Conservation (phyloP, 2,888 invertebrate genomes). For the Amiota communis region DNA sequence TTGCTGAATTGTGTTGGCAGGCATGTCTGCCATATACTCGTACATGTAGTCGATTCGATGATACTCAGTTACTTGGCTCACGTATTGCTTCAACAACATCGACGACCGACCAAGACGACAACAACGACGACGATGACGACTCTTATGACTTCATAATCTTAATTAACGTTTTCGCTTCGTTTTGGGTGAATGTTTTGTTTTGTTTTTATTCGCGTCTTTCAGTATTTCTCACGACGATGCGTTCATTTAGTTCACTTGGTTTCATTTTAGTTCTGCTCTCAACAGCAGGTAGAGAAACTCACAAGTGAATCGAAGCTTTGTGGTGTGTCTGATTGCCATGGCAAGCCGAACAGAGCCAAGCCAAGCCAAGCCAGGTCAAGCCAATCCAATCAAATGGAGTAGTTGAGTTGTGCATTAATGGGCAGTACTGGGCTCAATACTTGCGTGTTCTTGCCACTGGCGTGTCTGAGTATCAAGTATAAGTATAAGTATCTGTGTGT, state of each 20-base stretch:
- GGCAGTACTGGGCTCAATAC: neutral
- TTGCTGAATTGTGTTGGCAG: slow-evolving; percentile 2
- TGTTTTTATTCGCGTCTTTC: slow-evolving; percentile 27
- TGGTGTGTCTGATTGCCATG: no score
- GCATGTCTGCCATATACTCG: slow-evolving; percentile 29
- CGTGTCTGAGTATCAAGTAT: neutral
- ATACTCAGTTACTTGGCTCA: neutral
- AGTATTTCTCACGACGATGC: slow-evolving; percentile 47
- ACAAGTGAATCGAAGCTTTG: no score
- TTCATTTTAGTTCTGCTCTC: neutral
- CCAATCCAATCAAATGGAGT: slow-evolving; percentile 24
- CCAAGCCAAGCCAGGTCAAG: neutral
- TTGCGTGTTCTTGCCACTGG: slow-evolving; percentile 14
- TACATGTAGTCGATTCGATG: neutral
- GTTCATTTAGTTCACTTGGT: neutral
- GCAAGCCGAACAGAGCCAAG: neutral
- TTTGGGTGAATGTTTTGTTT: slow-evolving; percentile 39
- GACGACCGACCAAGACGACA: slow-evolving; percentile 31
- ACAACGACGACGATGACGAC: neutral
- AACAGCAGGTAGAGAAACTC: neutral
- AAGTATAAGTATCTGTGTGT: neutral
- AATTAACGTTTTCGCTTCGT: slow-evolving; percentile 72
- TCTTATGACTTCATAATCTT: slow-evolving; percentile 74
- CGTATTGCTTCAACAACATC: neutral
- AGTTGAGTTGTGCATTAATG: slow-evolving; percentile 18